Percentiles rank a stretch among this genome's conserved stretches.
Evolutionary conservation across 2,113 vertebrate species (phyloP).

Genomic region (Salvator merianae): DNA sequence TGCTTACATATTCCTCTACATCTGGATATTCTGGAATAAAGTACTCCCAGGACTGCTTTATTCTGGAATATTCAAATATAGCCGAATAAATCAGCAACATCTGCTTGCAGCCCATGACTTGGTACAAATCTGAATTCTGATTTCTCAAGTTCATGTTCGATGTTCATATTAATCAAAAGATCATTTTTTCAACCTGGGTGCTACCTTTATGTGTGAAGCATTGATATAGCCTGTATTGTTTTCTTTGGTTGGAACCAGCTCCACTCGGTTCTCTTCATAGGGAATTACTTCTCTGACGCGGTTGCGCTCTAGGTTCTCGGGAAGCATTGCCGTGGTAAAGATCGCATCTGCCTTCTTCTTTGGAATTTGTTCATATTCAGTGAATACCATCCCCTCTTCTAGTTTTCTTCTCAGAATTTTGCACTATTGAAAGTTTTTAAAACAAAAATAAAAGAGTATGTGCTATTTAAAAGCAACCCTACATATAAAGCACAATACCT

Average conservation of each 20-base stretch:
- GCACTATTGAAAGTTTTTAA: slow-evolving; percentile 75
- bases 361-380: slow-evolving; percentile 91
- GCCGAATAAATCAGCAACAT: too few species aligned
- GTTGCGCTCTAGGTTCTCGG: slow-evolving; percentile 90
- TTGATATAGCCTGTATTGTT: slow-evolving; percentile 95
- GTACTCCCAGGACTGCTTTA: too few species aligned
- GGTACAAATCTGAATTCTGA: not conserved
- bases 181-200: not conserved
- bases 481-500: too few species aligned
- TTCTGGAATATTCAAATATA: too few species aligned
- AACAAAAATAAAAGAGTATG: slow-evolving; percentile 26
- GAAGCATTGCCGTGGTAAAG: slow-evolving; percentile 84
- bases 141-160: not conserved
- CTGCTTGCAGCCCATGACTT: not conserved
- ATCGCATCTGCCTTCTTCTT: slow-evolving; percentile 86
- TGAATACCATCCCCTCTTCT: slow-evolving; percentile 92
- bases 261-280: slow-evolving; percentile 91
- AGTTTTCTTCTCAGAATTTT: slow-evolving; percentile 87
- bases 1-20: not conserved
- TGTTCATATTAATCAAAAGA: not conserved
- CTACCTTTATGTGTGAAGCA: slow-evolving; percentile 92
- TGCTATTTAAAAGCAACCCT: not conserved
- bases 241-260: slow-evolving; percentile 93
- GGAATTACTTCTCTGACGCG: slow-evolving; percentile 89
- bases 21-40: too few species aligned